Conservation (phyloP, 1,140 invertebrate species). For the Globodera rostochiensis region DNA sequence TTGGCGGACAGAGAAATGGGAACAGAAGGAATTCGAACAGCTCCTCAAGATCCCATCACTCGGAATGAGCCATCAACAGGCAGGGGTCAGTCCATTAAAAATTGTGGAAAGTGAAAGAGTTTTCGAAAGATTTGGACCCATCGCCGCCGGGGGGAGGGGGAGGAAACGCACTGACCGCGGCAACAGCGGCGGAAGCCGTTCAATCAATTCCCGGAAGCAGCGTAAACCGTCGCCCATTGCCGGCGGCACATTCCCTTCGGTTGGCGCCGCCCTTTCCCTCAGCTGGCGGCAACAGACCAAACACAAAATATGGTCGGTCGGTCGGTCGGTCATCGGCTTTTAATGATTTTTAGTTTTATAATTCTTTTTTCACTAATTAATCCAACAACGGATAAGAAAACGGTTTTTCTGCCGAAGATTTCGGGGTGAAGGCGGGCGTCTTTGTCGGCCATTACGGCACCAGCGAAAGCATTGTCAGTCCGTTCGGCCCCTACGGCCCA, state of each 20-base stretch:
- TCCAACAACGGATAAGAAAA: not conserved
- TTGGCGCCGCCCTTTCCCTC: no score
- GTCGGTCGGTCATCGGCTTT: not conserved
- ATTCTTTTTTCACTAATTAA: not conserved
- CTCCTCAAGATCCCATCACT: not conserved
- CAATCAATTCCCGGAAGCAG: not conserved
- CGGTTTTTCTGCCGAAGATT: not conserved
- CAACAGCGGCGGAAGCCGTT: not conserved
- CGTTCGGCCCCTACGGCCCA: slow-evolving; percentile 18
- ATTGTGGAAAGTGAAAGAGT: no score
- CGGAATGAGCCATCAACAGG: not conserved
- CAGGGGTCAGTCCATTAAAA: not conserved
- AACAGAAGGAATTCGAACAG: not conserved
- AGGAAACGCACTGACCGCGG: no score
- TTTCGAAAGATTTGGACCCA: not conserved
- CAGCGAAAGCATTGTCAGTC: slow-evolving; percentile 27
- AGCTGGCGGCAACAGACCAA: not conserved
- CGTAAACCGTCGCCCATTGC: not conserved
- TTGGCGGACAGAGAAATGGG: slow-evolving; percentile 16
- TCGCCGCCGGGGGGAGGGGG: no score
- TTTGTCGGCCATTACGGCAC: slow-evolving; percentile 26
- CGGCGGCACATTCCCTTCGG: no score
- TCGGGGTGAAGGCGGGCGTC: slow-evolving; percentile 23
- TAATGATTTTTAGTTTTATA: no score
- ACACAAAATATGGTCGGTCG: slow-evolving; percentile 23